Percentiles rank a stretch among this genome's conserved stretches.
phyloP scores from a whole-genome alignment of 2,888 invertebrate genomes.

The Congeria kusceri region DNA sequence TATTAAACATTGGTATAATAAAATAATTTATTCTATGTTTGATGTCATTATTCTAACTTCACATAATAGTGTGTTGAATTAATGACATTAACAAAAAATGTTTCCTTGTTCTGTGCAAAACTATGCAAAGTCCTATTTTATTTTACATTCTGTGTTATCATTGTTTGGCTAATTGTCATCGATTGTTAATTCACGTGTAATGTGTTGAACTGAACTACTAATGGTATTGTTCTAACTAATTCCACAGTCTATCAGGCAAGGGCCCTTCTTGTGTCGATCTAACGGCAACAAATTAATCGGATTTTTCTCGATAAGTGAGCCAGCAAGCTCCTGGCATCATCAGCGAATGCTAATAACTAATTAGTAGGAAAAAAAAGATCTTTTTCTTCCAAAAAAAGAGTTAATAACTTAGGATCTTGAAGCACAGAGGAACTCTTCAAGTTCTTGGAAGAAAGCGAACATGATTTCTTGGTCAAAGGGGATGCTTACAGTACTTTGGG shows the following conservation, averaged over 20 bases:
- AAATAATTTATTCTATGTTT: no score
- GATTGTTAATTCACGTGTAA: no score
- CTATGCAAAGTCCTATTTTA: no score
- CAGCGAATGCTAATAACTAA: constrained; percentile 48
- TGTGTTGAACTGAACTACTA: constrained; percentile 47
- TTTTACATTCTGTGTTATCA: no score
- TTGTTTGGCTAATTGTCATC: no score
- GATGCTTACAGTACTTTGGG: no score
- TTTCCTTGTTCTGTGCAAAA: no score
- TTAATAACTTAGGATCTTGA: constrained; percentile 15
- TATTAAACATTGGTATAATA: no score
- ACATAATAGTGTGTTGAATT: no score
- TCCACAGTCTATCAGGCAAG: constrained; percentile 57
- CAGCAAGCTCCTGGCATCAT: constrained; percentile 55
- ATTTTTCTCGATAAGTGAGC: constrained; percentile 59
- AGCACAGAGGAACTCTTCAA: constrained; percentile 51
- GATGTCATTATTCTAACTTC: no score
- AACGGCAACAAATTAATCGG: constrained; percentile 64
- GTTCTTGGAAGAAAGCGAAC: constrained; percentile 9
- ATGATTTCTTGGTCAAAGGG: no score
- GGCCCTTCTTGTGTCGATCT: constrained; percentile 61
- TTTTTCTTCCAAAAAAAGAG: constrained; percentile 53
- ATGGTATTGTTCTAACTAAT: constrained; percentile 63
- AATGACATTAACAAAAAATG: no score
- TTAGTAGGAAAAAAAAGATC: constrained; percentile 53